phyloP scores from a whole-genome alignment of 2,888 invertebrate genomes.

The Synanthedon tipuliformis region DNA sequence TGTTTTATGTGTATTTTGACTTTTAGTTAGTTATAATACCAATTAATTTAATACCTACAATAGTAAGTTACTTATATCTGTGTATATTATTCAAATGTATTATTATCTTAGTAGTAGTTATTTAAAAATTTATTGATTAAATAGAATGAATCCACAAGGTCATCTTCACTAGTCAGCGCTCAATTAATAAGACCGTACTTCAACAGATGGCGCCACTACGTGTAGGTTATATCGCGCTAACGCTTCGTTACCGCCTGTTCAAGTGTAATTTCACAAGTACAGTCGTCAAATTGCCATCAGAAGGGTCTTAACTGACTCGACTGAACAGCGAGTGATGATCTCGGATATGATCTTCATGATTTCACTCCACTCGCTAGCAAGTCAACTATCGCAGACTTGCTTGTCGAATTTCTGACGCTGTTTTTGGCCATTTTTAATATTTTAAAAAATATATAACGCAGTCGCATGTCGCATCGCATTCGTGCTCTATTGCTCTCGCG shows the following conservation, averaged over 20 bases:
- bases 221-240: neutral
- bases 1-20: too few species aligned
- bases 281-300: conserved; percentile 33
- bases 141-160: too few species aligned
- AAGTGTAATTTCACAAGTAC: neutral
- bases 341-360: conserved; percentile 49
- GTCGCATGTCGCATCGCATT: too few species aligned
- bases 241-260: neutral
- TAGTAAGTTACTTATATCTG: too few species aligned
- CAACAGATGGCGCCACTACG: neutral
- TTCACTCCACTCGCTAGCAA: conserved; percentile 39
- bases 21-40: too few species aligned
- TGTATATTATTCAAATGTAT: too few species aligned
- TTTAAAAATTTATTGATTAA: too few species aligned
- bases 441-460: too few species aligned
- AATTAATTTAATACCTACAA: too few species aligned
- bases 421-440: conserved; percentile 32
- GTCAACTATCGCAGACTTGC: conserved; percentile 55
- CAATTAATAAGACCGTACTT: neutral
- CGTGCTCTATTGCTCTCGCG: too few species aligned
- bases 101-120: too few species aligned
- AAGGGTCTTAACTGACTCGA: conserved; percentile 66
- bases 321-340: conserved; percentile 66
- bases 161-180: neutral
- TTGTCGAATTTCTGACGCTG: conserved; percentile 49